A percentile compares a stretch with the other conserved stretches of the same genome.
Conservation (phyloP, 1,140 invertebrate species). For the Neodiprion pinetum region DNA sequence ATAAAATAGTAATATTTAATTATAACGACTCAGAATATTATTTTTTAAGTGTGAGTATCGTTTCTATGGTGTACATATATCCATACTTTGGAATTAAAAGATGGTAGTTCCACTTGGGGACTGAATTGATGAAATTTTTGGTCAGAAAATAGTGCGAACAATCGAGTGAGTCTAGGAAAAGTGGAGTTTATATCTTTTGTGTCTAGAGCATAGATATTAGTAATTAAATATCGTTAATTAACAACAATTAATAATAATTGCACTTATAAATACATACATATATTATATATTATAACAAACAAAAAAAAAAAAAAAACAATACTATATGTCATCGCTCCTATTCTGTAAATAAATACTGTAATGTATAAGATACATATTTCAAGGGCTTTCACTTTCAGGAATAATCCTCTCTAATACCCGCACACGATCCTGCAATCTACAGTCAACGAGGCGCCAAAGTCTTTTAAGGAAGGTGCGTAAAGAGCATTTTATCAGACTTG, state of each 20-base stretch:
- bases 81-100: constrained; percentile 15
- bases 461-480: too few species aligned
- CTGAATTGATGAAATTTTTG: not conserved
- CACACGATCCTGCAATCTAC: too few species aligned
- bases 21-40: constrained; percentile 25
- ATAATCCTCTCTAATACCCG: too few species aligned
- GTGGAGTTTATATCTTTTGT: constrained; percentile 17
- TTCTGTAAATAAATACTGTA: constrained; percentile 40
- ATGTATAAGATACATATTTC: constrained; percentile 26
- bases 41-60: constrained; percentile 25
- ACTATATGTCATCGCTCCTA: constrained; percentile 56
- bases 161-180: not conserved
- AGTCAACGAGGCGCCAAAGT: too few species aligned
- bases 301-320: constrained; percentile 47
- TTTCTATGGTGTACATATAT: constrained; percentile 26
- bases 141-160: not conserved
- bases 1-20: constrained; percentile 28
- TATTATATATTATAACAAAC: constrained; percentile 36
- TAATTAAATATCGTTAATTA: constrained; percentile 37
- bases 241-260: constrained; percentile 37
- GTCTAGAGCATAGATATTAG: constrained; percentile 23
- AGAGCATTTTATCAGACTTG: too few species aligned
- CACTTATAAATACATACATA: constrained; percentile 21
- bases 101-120: constrained; percentile 8
- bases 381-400: too few species aligned